phyloP scores from a whole-genome alignment of 2,888 invertebrate species.

The Noctua fimbriata region DNA sequence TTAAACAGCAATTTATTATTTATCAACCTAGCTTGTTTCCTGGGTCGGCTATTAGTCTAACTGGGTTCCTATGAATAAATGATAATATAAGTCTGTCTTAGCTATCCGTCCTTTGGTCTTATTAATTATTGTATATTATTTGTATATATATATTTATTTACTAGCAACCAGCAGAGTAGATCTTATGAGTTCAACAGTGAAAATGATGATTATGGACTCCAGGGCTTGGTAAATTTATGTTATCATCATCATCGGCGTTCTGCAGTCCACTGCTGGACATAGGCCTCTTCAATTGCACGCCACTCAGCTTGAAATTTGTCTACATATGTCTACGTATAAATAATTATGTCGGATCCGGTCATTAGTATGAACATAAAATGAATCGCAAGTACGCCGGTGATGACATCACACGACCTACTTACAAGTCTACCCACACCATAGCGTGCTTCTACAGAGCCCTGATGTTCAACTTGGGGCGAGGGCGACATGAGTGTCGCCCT shows the following conservation, averaged over 20 bases:
- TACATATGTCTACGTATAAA: too few relatives aligned
- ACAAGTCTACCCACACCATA: too few relatives aligned
- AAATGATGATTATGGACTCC: not conserved
- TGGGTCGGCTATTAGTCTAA: not conserved
- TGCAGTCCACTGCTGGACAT: not conserved
- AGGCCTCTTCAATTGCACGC: not conserved
- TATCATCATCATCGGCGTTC: not conserved
- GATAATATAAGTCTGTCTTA: not conserved
- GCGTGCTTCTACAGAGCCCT: too few relatives aligned
- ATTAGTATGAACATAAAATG: too few relatives aligned
- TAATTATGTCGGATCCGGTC: too few relatives aligned
- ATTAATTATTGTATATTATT: too few relatives aligned
- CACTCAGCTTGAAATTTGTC: not conserved
- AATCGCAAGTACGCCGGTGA: too few relatives aligned
- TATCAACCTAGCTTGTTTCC: not conserved
- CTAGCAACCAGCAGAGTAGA: not conserved
- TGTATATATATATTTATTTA: not conserved
- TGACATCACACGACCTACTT: too few relatives aligned
- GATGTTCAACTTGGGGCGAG: too few relatives aligned
- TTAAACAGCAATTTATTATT: constrained; percentile 28
- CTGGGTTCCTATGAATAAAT: constrained; percentile 19
- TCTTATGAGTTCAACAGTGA: not conserved
- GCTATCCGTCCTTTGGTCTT: constrained; percentile 2
- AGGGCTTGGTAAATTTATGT: not conserved
- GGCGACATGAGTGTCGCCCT: too few relatives aligned